Evolutionary conservation across 1,140 invertebrate species (phyloP), one percentile per base, ranked within the genome.

Genomic region (Drosophila yakuba): DNA sequence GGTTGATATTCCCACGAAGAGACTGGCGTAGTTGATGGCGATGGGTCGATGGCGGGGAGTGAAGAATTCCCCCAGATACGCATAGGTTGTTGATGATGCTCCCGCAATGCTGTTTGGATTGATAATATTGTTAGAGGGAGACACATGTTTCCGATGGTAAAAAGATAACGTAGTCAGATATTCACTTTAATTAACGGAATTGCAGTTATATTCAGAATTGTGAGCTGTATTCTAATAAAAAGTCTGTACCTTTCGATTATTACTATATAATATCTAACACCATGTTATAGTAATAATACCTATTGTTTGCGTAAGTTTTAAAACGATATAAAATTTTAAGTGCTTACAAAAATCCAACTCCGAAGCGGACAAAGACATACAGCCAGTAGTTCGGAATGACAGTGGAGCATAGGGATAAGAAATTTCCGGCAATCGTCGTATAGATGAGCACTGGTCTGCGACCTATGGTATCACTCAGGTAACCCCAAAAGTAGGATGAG

Each of bases 401-500:
- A 56, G 93, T 93, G 2, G 94, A 94, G 10, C 91, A 60, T 0
- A 94, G 55, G 0, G 93, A 93, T 5, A 93, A 11, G 0, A 88
- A 5, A 64, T 80, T 80, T 28, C 84, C 80, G n/a, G 58, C 28
- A 4, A 84, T 57, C 7, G 91, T 81, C 2, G 91, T 78, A 10
- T 80, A 81, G 93, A 90, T 92, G 92, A 92, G 94, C 84, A 92
- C 95, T 77, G 60, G 94, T 82, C 68, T 93, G 60, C 91, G 93
- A 0, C 96, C 96, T 25, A 93, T 92, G 0, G 93, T 94, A 78
- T 97, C 96, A 2, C 95, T 95, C n/a, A 96, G 79, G 25, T 94
- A 95, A 1, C 96, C 96, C 96, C 96, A 96, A 17, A 96, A 69
- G 50, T 94, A 92, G 0, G 93, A 93, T 0, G 94, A 94, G 4